Base-by-base conservation (phyloP, 2,888 invertebrate genomes). In the Mystacides longicornis region DNA sequence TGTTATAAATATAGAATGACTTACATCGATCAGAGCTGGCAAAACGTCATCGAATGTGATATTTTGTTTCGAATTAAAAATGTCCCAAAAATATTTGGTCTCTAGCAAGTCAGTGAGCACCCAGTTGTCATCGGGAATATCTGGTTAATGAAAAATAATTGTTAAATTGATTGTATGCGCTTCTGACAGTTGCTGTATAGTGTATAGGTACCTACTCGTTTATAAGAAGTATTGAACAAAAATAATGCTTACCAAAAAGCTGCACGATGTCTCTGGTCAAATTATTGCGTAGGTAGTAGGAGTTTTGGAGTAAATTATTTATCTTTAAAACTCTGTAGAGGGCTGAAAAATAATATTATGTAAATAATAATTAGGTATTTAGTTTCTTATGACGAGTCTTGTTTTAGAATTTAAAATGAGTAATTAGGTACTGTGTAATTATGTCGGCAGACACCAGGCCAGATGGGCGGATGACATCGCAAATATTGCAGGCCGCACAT, bases 1-100 rank as follows among this genome's bases (percentile, higher is more conserved):
- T n/a, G n/a, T n/a, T n/a, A n/a, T n/a, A n/a, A n/a, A n/a, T n/a
- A n/a, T n/a, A n/a, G n/a, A n/a, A n/a, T n/a, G 22, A 65, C 71
- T 66, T 64, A 78, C 78, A 68, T 79, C 79, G 51, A 74, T 71
- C 46, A 78, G 69, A 2, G 74, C 72, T 4, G 77, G 71, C 53
- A 71, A 64, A 56, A 78, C 71, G 2, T 64, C 64, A 19, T 63
- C 68, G 60, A 78, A 77, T 16, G 64, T 68, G 57, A 78, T 74
- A 60, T 72, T 66, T 18, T 69, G 68, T 9, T 70, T 27, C 21
- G 22, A 65, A 20, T 69, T 67, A 3, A 71, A 58, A 0, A 70
- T 60, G 3, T 70, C 64, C n/a, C 67, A 66, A 43, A 74, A 73
- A 49, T 74, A 70, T 54, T 70, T 64, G 14, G 70, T 68, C 48